Conservation (phyloP, 2,888 invertebrate species). For the Conistra vaccinii region DNA sequence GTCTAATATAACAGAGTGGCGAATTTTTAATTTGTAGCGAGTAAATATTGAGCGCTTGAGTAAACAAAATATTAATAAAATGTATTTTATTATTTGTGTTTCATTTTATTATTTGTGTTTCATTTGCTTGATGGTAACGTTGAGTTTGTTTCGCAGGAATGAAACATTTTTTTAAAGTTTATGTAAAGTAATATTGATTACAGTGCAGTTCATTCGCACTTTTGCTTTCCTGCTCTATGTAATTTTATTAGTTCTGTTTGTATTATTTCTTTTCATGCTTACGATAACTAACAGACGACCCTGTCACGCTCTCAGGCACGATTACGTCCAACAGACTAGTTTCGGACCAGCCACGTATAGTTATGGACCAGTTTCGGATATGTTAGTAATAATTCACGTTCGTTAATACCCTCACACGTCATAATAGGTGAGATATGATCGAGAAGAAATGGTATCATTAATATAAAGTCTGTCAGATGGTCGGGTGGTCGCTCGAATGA, state of each 20-base stretch:
- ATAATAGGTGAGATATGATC: not conserved
- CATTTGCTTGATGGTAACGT: not conserved
- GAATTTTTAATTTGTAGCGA: conserved; percentile 28
- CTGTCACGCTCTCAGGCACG: not conserved
- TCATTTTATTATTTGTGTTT: conserved; percentile 7
- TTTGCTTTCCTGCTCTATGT: not conserved
- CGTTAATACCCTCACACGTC: not conserved
- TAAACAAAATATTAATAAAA: conserved; percentile 14
- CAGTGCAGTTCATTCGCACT: not conserved
- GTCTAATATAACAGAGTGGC: conserved; percentile 21
- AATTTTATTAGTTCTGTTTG: not conserved
- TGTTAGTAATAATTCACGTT: not conserved
- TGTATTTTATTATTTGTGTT: conserved; percentile 6
- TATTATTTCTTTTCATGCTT: not conserved
- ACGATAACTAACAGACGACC: not conserved
- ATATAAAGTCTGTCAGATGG: conserved; percentile 31
- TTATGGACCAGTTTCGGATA: not conserved
- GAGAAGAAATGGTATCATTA: conserved; percentile 24
- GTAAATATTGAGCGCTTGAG: conserved; percentile 31
- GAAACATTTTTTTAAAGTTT: not conserved
- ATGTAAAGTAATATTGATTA: not conserved
- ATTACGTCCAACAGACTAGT: not conserved
- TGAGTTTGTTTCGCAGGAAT: conserved; percentile 2
- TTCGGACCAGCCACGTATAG: not conserved
- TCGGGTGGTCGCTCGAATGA: conserved; percentile 20